These are phyloP conservation scores for Oligia latruncula DNA, from an alignment of 2,888 invertebrate genomes.

Conservation along the genomic window DNA sequence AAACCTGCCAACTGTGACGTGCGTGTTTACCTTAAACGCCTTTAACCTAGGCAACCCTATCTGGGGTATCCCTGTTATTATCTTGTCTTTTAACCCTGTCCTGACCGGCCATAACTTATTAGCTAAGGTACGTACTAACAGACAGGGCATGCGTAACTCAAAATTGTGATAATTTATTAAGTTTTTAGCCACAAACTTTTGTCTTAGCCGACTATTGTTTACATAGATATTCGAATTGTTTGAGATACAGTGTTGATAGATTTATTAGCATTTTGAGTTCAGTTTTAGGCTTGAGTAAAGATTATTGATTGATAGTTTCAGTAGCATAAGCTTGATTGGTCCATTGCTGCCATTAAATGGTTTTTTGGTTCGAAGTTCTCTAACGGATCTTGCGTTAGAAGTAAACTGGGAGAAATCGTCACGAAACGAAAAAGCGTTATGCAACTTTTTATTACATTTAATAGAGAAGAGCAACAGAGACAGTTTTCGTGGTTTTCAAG, in stretches of 20 bases:
- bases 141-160: slow-evolving; percentile 65
- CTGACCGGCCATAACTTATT: slow-evolving; percentile 69
- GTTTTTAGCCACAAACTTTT: slow-evolving; percentile 43
- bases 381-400: background rate
- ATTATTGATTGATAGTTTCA: slow-evolving; percentile 21
- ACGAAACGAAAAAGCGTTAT: background rate
- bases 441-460: background rate
- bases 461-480: background rate
- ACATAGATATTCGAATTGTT: slow-evolving; percentile 19
- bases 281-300: slow-evolving; percentile 3
- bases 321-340: background rate
- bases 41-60: slow-evolving; percentile 50
- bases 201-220: slow-evolving; percentile 51
- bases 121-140: slow-evolving; percentile 49
- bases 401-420: background rate
- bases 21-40: slow-evolving; percentile 16
- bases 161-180: slow-evolving; percentile 71
- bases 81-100: slow-evolving; percentile 70
- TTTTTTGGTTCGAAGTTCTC: background rate
- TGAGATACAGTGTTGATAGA: slow-evolving; percentile 55
- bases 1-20: slow-evolving; percentile 48
- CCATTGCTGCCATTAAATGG: background rate
- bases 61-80: slow-evolving; percentile 64
- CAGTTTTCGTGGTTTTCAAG: background rate
- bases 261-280: slow-evolving; percentile 46